Base-by-base conservation (phyloP, 2,113 vertebrate genomes). In the Cyphomyrus discorhynchus region DNA sequence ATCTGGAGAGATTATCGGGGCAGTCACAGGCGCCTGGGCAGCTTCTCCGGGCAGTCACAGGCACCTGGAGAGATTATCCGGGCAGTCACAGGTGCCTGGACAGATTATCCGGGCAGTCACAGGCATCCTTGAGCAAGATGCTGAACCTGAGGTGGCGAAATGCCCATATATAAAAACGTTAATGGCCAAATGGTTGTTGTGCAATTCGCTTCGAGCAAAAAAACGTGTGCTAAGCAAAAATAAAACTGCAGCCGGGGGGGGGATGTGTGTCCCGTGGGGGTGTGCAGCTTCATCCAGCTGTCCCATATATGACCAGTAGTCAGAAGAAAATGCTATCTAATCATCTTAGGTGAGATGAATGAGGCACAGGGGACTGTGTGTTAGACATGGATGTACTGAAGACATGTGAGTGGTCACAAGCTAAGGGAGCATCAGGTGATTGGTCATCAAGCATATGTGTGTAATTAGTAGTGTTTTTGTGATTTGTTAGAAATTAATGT, bases 1-100 rank as follows among this genome's bases (percentile, higher is more conserved):
- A 0, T 0, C 52, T 53, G 17, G 52, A 1, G 1, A 5, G 52
- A 0, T 53, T 19, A 0, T 53, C 15, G 0, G 50, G 13, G 13
- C 50, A 52, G 3, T 52, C 15, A 52, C 3, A 52, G 50, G 15
- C 1, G 3, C 3, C 50, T 52, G 50, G 13, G 50, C 13, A 52
- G 50, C 0, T 52, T 52, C 0, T 52, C 3, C 1, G 50, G 50
- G 13, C 13, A 52, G 13, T 3, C 50, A 52, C 50, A 52, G 50
- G 50, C 50, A 0, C 50, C 13, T 17, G 50, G 50, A 2, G 0
- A 52, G 50, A 3, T 52, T 52, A 9, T 52, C 50, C 0, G 50
- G 49, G 3, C 49, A 50, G 49, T 50, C 13, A 50, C 49, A 50
- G 13, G 49, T 0, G 0, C 15, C 13, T 53, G 52, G 52, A 0